Evolutionary conservation across 2,888 invertebrate genomes (phyloP), one percentile per base, ranked within the genome.

Genomic region (Junonia oenone): DNA sequence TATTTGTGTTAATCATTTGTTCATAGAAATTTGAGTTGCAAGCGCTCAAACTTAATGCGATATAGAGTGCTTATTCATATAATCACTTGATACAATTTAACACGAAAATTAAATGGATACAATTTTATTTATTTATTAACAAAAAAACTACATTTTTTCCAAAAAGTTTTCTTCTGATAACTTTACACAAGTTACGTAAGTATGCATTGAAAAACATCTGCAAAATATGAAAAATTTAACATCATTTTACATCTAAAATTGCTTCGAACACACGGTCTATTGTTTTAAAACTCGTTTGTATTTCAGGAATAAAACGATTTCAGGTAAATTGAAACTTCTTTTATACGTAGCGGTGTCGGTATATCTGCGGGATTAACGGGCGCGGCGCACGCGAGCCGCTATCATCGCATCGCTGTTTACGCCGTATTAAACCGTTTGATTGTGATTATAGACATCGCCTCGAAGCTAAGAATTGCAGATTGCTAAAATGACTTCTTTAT

Each of bases 381-480:
- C 69, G 49, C 66, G 61, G 63, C 68, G 63, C 87, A 87, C 85
- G 87, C 86, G 74, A 86, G 59, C 64, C 59, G 60, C 78, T 84
- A 85, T 85, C 85, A 80, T 75, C 75, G 76, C 76, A 83, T 84
- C 84, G 82, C 80, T 79, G 81, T 86, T 83, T 81, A 84, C 78
- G 84, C 78, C 75, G 73, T 83, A 87, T 84, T 83, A 85, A 82
- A 84, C 86, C 81, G 81, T 86, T 83, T 81, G 73, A 78, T 83
- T 79, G 77, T 84, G 81, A 85, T 85, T 83, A 83, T 81, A 83
- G 76, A 76, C 75, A 59, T 56, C 61, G 58, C 51, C 58, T 56
- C 45, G 60, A 65, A 63, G 59, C 59, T 61, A 58, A 65, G 55
- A 58, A 63, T 56, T 62, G 57, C 58, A 56, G 59, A 60, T 62